These are phyloP conservation scores for Rhimphoctona megacephalus DNA, from an alignment of 2,888 invertebrate species.

Conservation along the genomic window DNA sequence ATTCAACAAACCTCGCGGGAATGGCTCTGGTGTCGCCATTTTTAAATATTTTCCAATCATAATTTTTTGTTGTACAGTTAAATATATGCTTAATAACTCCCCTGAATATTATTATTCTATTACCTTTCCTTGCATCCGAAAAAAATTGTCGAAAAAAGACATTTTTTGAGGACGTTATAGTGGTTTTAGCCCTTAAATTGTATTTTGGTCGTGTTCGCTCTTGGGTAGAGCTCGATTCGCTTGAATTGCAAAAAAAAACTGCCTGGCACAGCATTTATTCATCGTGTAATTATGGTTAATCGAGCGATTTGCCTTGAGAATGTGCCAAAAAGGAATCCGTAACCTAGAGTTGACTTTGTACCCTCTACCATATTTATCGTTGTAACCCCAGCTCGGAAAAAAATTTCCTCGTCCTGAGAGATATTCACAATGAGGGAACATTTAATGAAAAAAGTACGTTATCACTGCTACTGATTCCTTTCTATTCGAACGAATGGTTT, in stretches of 20 bases:
- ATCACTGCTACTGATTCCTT: conserved; percentile 47
- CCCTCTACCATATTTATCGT: conserved; percentile 24
- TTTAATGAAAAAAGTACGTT: conserved; percentile 56
- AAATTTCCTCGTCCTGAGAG: conserved; percentile 23
- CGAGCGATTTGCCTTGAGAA: conserved; percentile 41
- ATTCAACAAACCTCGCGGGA: too few species aligned
- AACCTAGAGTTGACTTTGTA: conserved; percentile 9
- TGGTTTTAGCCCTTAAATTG: too few species aligned
- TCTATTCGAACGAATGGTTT: conserved; percentile 15
- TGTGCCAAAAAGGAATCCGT: conserved; percentile 27
- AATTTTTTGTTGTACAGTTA: too few species aligned
- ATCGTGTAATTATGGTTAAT: conserved; percentile 54
- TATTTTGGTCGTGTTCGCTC: neutral
- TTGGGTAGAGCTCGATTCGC: neutral
- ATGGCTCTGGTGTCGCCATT: too few species aligned
- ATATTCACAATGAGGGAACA: conserved; percentile 15
- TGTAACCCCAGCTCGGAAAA: conserved; percentile 23
- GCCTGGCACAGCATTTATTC: conserved; percentile 34
- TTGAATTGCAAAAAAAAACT: conserved; percentile 25
- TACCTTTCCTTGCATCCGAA: too few species aligned
- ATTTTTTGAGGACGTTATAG: too few species aligned
- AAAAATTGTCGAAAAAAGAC: too few species aligned
- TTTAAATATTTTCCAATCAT: too few species aligned
- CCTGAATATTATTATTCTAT: too few species aligned
- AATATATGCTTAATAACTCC: too few species aligned